These are phyloP conservation scores for Brachionichthys hirsutus DNA, from an alignment of 2,113 vertebrate species.

Conservation along the genomic window DNA sequence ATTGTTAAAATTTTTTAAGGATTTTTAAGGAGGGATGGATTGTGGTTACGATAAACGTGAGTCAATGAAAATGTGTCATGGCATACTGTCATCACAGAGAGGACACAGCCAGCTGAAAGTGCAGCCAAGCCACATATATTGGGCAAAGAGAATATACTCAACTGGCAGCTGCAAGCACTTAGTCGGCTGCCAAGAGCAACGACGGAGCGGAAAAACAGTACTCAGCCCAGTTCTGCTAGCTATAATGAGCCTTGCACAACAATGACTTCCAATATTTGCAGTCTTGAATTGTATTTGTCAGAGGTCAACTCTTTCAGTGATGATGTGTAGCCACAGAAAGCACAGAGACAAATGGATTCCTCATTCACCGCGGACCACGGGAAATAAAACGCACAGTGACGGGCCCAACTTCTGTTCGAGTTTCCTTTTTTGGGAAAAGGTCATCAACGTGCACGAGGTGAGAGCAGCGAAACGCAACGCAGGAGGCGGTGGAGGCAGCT, in stretches of 20 bases:
- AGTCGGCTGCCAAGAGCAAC: constrained; percentile 70
- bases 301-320: constrained; percentile 32
- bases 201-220: constrained; percentile 42
- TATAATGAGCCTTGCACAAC: constrained; percentile 52
- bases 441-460: constrained; percentile 9
- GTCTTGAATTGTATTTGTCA: constrained; percentile 42
- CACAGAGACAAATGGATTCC: constrained; percentile 24
- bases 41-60: constrained; percentile 67
- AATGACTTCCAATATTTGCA: constrained; percentile 63
- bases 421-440: constrained; percentile 21
- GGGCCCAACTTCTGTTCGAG: constrained; percentile 23
- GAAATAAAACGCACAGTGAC: constrained; percentile 26
- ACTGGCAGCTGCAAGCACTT: constrained; percentile 75
- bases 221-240: constrained; percentile 55
- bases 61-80: constrained; percentile 73
- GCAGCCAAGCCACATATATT: constrained; percentile 72
- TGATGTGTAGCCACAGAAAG: constrained; percentile 41
- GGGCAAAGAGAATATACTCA: constrained; percentile 61
- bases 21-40: constrained; percentile 56
- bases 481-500: constrained; percentile 27
- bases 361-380: constrained; percentile 17
- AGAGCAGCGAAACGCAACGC: constrained; percentile 17
- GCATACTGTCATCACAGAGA: constrained; percentile 72
- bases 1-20: constrained; percentile 47
- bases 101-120: constrained; percentile 68